Evolutionary conservation across 1,140 invertebrate species (phyloP), one percentile per base, ranked within the genome.

Genomic region (Halyomorpha halys): DNA sequence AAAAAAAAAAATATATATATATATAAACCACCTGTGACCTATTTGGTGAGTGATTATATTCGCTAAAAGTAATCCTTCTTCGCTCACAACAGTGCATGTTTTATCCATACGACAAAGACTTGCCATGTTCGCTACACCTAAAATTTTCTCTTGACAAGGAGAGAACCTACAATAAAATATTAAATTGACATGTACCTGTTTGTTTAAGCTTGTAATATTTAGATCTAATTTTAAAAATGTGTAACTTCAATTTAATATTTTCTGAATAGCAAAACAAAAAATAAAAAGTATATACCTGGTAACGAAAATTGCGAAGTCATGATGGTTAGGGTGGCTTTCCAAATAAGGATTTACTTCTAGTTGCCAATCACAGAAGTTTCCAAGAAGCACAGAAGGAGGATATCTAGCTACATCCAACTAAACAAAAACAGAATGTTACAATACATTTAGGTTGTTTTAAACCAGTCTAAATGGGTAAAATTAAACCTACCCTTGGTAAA

Each of bases 41-140:
- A 88, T 74, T 76, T 87, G 86, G 70, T 88, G 86, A 25, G 85
- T 80, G 13, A 86, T 76, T 2, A 84, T 84, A 68, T 84, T 81
- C 19, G 83, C 83, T 14, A 86, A 71, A 16, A 80, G 72, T 0
- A 88, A 75, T 3, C 86, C 86, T 16, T 75, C 78, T 70, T 88
- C 85, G 72, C 86, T 82, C 70, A 83, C 85, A 61, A 88, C 82
- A 60, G 79, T 81, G 68, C 84, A 86, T 21, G 80, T 79, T 45
- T 81, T 76, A 9, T 80, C 70, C 2, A 79, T 76, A 64, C 83
- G 80, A 71, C 86, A 87, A 69, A 85, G 82, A 3, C 81, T 79
- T 1, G 80, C 81, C 18, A 86, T 78, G 68, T 82, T 83, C 9
- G 85, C 84, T 47, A 87, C 71, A 11, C 86, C 86, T 65, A 86